Conservation (phyloP, 23 tunicate genomes). For the Ciona savignyi region DNA sequence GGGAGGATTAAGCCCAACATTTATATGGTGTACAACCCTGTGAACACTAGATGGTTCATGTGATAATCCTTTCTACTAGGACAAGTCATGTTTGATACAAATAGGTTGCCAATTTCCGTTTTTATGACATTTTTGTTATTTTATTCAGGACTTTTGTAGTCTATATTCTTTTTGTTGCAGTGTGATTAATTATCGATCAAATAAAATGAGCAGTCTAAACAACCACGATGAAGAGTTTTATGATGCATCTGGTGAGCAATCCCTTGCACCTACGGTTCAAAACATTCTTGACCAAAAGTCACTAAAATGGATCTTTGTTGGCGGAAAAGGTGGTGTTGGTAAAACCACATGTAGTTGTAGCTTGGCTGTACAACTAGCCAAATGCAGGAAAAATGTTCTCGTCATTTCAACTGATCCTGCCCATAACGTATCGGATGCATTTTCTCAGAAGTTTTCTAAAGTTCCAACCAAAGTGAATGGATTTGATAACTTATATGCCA, state of each 20-base stretch:
- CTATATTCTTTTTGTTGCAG: too few relatives aligned
- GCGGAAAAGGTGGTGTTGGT: slow-evolving; percentile 98
- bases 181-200: too few relatives aligned
- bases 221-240: slow-evolving; percentile 54
- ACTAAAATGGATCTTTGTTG: slow-evolving; percentile 95
- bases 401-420: slow-evolving; percentile 97
- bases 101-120: too few relatives aligned
- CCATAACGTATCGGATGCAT: slow-evolving; percentile 92
- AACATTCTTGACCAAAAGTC: slow-evolving; percentile 69
- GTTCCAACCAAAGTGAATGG: slow-evolving; percentile 94
- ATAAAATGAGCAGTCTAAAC: neutral
- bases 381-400: slow-evolving; percentile 61
- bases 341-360: slow-evolving; percentile 98
- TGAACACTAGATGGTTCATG: too few relatives aligned
- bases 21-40: too few relatives aligned
- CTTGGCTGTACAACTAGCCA: slow-evolving; percentile 73
- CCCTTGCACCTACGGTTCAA: slow-evolving; percentile 46
- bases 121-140: too few relatives aligned
- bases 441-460: slow-evolving; percentile 88
- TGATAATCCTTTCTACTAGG: too few relatives aligned
- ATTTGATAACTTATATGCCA: slow-evolving; percentile 78
- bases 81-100: too few relatives aligned
- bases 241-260: slow-evolving; percentile 47
- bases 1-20: too few relatives aligned
- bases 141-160: too few relatives aligned